phyloP scores from a whole-genome alignment of 2,113 vertebrate species.

The Rattus rattus region DNA sequence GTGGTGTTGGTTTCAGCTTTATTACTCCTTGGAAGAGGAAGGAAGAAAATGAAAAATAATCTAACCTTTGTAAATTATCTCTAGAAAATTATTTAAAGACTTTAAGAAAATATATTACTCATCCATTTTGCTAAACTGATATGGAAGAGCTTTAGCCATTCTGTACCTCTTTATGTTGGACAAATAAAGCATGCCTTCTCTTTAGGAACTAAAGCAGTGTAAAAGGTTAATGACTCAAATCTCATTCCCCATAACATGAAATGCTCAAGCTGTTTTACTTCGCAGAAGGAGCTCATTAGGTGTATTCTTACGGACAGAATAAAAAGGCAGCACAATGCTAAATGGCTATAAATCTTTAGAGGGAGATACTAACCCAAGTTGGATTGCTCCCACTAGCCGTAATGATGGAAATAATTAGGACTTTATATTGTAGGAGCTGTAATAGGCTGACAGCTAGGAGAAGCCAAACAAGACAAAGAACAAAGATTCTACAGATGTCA shows the following conservation, averaged over 20 bases:
- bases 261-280: slow-evolving; percentile 40
- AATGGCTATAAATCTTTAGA: slow-evolving; percentile 57
- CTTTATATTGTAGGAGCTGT: slow-evolving; percentile 47
- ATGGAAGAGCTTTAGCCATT: neutral
- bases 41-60: neutral
- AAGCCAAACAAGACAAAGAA: neutral
- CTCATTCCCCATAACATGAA: slow-evolving; percentile 34
- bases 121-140: neutral
- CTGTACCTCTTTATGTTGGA: neutral
- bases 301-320: slow-evolving; percentile 54
- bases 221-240: slow-evolving; percentile 62
- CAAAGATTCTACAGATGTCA: neutral
- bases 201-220: neutral
- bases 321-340: slow-evolving; percentile 66
- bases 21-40: neutral
- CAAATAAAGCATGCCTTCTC: slow-evolving; percentile 28
- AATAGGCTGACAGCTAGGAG: neutral
- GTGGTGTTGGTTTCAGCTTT: neutral
- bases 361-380: neutral
- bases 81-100: neutral
- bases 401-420: slow-evolving; percentile 68
- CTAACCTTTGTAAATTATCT: neutral
- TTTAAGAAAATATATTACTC: neutral
- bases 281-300: slow-evolving; percentile 60
- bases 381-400: slow-evolving; percentile 52